phyloP scores from a whole-genome alignment of 2,113 vertebrate genomes.

The Megaceryle maxima region DNA sequence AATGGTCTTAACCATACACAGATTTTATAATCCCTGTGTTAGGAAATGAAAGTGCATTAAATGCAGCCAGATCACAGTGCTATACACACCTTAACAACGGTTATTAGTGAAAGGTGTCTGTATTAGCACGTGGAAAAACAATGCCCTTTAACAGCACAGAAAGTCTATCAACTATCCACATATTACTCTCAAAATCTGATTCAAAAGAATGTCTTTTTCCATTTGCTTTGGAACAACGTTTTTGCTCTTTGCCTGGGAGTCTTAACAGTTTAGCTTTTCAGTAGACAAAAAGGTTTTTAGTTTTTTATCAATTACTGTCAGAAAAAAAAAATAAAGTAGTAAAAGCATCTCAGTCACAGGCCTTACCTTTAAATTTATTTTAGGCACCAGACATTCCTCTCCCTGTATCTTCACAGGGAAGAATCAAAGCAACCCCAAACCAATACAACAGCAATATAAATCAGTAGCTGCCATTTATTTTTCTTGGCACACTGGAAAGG shows the following conservation, averaged over 20 bases:
- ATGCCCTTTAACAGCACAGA: background rate
- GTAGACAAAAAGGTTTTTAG: background rate
- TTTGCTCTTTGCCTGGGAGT: background rate
- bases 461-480: background rate
- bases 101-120: background rate
- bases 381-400: background rate
- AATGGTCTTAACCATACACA: background rate
- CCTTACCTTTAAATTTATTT: background rate
- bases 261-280: background rate
- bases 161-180: background rate
- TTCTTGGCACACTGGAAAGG: background rate
- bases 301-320: background rate
- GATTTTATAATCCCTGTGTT: background rate
- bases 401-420: background rate
- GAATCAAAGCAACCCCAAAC: background rate
- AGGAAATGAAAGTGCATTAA: background rate
- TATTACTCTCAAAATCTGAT: background rate
- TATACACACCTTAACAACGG: accelerated
- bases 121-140: background rate
- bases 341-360: background rate
- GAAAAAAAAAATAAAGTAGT: background rate
- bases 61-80: background rate
- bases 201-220: background rate
- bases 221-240: background rate
- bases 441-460: background rate